A percentile compares a stretch with the other conserved stretches of the same genome.
Conservation (phyloP, 2,888 invertebrate genomes). For the Notodonta ziczac region DNA sequence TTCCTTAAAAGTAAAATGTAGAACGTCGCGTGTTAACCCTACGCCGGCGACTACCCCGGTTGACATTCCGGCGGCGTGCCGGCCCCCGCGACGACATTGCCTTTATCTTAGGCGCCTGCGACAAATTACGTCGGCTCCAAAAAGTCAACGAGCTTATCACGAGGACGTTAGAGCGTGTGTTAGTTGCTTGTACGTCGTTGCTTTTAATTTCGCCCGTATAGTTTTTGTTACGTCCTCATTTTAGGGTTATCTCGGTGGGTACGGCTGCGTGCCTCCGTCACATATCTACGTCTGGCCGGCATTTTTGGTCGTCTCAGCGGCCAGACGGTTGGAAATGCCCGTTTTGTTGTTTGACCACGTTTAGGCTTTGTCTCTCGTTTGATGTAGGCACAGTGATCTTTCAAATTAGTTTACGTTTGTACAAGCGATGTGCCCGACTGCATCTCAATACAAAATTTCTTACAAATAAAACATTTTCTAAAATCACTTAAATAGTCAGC, state of each 20-base stretch:
- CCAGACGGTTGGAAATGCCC: slow-evolving; percentile 35
- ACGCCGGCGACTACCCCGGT: slow-evolving; percentile 41
- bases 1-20: neutral
- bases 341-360: slow-evolving; percentile 35
- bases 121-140: slow-evolving; percentile 81
- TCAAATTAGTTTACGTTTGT: too few relatives aligned
- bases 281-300: slow-evolving; percentile 59
- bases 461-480: too few relatives aligned
- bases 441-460: too few relatives aligned
- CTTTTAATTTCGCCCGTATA: slow-evolving; percentile 80
- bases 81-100: slow-evolving; percentile 61
- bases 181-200: slow-evolving; percentile 77
- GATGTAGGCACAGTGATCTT: too few relatives aligned
- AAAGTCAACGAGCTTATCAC: slow-evolving; percentile 76
- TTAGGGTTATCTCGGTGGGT: slow-evolving; percentile 70
- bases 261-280: slow-evolving; percentile 68
- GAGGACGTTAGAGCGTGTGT: slow-evolving; percentile 72
- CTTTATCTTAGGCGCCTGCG: slow-evolving; percentile 83
- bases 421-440: too few relatives aligned
- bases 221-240: slow-evolving; percentile 77
- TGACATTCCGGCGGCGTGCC: slow-evolving; percentile 71
- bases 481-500: too few relatives aligned
- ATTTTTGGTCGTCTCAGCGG: slow-evolving; percentile 48
- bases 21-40: slow-evolving; percentile 52
- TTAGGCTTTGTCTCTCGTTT: slow-evolving; percentile 20